These are phyloP conservation scores for Eulemur rubriventer DNA, from an alignment of 2,797 vertebrate genomes.

Conservation along the genomic window DNA sequence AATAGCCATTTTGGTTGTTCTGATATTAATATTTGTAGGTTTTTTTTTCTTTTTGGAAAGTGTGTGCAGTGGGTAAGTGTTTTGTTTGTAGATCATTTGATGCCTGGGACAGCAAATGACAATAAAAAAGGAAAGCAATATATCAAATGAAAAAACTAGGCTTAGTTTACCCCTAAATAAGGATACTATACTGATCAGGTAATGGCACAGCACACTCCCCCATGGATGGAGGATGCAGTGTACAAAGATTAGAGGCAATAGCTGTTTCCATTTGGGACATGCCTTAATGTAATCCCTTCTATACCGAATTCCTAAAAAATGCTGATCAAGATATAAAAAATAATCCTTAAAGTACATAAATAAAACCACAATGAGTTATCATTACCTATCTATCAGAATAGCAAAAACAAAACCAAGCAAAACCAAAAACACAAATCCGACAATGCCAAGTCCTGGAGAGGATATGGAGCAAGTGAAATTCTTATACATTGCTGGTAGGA, in stretches of 20 bases:
- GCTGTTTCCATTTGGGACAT: neutral
- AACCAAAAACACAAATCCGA: neutral
- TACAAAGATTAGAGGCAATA: neutral
- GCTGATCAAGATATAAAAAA: neutral
- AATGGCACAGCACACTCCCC: neutral
- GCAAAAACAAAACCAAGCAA: neutral
- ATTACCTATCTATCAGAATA: neutral
- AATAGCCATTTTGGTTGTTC: neutral
- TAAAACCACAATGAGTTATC: neutral
- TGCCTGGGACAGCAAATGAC: neutral
- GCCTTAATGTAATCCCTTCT: neutral
- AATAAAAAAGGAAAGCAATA: neutral
- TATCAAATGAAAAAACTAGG: neutral
- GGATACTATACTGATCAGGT: neutral
- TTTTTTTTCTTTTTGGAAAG: neutral
- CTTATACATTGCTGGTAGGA: neutral
- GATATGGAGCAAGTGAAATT: neutral
- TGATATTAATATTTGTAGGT: constrained; percentile 38
- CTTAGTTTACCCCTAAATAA: neutral
- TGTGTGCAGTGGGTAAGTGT: neutral
- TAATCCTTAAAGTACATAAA: neutral
- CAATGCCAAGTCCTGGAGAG: neutral
- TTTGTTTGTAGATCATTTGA: neutral
- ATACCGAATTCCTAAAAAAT: neutral
- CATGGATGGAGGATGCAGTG: neutral